Base-by-base conservation (phyloP, 2,113 vertebrate species). In the Dromas ardeola region DNA sequence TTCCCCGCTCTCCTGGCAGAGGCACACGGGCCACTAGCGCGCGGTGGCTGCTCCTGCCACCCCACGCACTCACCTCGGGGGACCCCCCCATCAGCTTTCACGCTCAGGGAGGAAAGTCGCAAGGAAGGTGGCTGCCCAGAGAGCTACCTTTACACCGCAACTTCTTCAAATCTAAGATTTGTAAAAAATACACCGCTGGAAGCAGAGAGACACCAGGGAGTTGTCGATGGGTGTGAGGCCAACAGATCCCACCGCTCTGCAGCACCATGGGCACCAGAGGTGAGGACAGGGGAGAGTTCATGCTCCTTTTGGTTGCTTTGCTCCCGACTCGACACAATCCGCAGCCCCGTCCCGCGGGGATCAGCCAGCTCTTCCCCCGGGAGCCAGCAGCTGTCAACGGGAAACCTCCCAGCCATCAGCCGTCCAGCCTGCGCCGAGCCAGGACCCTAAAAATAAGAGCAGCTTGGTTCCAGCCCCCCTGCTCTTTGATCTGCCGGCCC, bases 391-490 rank as follows among this genome's bases (percentile, higher is more conserved):
- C 74, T 80, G 74, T 10, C 86, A 22, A 0, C 9, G 55, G 58
- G 83, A 81, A 91, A 93, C 65, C 77, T 74, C 80, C 47, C 84
- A 63, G 20, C 22, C 45, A 7, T 23, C 38, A 21, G 0, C 0
- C 0, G 50, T 38, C 1, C 9, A 88, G 59, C n/a, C 50, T 14
- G 38, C 20, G 5, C 47, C 67, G 83, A 88, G 43, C 63, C 70
- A 89, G 65, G 27, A 63, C 65, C 80, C 83, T 89, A 79, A 92
- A 95, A 95, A 76, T 72, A 81, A 47, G 19, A 82, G 77, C 50
- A 70, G 79, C 56, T 20, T 15, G 15, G 12, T 84, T 59, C 59
- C 86, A 87, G 16, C 2, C 27, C 56, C 55, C 5, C 5, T 3
- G 25, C 69, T 36, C 52, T 74, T 81, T 69, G 67, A 52, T 71